Base-by-base conservation (phyloP, 1,140 invertebrate species). In the Nephotettix cincticeps region DNA sequence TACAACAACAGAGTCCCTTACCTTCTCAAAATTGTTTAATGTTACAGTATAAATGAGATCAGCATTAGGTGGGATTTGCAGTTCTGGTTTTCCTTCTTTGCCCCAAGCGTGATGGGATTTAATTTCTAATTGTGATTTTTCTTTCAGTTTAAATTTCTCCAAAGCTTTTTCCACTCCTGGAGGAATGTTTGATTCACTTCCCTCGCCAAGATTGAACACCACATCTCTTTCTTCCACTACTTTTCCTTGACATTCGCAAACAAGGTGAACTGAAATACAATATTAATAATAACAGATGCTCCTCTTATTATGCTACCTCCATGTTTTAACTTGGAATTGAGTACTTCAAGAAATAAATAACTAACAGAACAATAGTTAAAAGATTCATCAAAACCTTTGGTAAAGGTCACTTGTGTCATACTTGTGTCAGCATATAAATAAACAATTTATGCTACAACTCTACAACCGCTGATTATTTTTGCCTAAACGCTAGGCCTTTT, bases 131-230 rank as follows among this genome's bases (percentile, higher is more conserved):
- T 81, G 81, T 1, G 93, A 93, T 70, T 88, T 92, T 82, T 99
- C 96, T 4, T 88, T 89, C 72, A 88, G 87, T 74, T 89, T 91
- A 79, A 99, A 95, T 77, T 90, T 93, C 72, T 90, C 86, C 0
- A 99, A 76, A 0, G 94, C 95, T 73, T 85, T 84, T 80, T 99
- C 97, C 19, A 99, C 79, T 1, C 95, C 97, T 43, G 89, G 85
- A 21, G 94, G 86, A 19, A 99, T 81, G 71, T 89, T 89, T 47
- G 81, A 79, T 70, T 92, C 90, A 65, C 81, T 84, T 21, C 92
- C 95, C 83, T 98, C 96, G 0, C 96, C 96, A n/a, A 98, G 81
- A 36, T 82, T 80, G 80, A 98, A 99, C 47, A 88, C 86, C 0
- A 96, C 85, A 73, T 95, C 89, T 76, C 92, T 84, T 68, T 88